Conservation (phyloP, 2,888 invertebrate genomes). For the Eupithecia pulchellata region DNA sequence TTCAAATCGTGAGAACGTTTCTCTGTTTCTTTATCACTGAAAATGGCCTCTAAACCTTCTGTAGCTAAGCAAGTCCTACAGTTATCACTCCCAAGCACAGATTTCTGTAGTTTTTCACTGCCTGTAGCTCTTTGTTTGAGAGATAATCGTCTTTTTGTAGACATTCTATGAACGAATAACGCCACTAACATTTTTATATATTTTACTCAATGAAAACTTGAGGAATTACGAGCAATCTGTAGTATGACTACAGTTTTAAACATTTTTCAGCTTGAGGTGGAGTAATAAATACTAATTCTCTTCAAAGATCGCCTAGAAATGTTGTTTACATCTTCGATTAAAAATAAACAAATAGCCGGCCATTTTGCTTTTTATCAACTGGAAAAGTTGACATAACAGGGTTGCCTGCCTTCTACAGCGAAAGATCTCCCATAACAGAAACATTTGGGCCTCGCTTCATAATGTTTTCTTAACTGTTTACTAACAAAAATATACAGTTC, state of each 20-base stretch:
- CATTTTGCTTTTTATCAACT: conserved; percentile 20
- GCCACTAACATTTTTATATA: conserved; percentile 55
- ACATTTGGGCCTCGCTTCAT: not conserved
- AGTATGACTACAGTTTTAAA: conserved; percentile 3
- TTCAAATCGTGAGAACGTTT: conserved; percentile 60
- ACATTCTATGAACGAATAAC: conserved; percentile 55
- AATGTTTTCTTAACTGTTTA: not conserved
- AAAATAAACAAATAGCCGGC: conserved; percentile 27
- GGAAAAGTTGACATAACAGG: not conserved
- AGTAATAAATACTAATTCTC: not conserved
- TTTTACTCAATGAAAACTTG: conserved; percentile 10
- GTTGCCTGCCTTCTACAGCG: not conserved
- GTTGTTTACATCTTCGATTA: not conserved
- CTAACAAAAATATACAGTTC: not conserved
- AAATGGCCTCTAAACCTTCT: conserved; percentile 60
- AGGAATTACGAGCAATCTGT: not conserved
- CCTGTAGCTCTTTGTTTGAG: conserved; percentile 24
- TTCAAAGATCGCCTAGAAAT: not conserved
- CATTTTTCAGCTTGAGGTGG: conserved; percentile 9
- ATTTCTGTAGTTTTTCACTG: conserved; percentile 14
- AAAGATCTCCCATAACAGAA: not conserved
- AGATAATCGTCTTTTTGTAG: conserved; percentile 42
- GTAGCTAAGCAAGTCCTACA: conserved; percentile 69
- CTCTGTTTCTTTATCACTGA: conserved; percentile 55
- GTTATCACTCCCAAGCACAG: conserved; percentile 27